A percentile compares a stretch with the other conserved stretches of the same genome.
These are phyloP conservation scores for Melanotaenia nigrans DNA, from an alignment of 2,797 vertebrate genomes.

Conservation along the genomic window DNA sequence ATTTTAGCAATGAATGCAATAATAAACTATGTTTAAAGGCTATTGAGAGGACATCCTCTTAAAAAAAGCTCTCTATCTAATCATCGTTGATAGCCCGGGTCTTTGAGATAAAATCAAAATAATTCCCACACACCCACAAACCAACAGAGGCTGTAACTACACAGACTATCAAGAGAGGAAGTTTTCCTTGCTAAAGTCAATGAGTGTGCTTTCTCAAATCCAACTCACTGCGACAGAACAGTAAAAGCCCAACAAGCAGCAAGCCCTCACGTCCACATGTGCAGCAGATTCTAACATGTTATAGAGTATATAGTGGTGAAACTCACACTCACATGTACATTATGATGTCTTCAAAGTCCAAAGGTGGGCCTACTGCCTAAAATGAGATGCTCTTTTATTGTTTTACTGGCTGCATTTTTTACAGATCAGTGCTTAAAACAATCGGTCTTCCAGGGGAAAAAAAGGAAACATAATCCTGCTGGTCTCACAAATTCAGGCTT, in stretches of 20 bases:
- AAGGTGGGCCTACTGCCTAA: background rate
- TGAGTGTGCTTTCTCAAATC: conserved; percentile 54
- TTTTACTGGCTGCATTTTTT: background rate
- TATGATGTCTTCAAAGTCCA: background rate
- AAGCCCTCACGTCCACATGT: background rate
- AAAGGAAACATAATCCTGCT: conserved; percentile 16
- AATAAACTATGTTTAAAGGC: background rate
- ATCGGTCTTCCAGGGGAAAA: conserved; percentile 1
- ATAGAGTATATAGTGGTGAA: background rate
- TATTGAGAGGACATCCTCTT: background rate
- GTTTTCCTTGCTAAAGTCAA: conserved; percentile 56
- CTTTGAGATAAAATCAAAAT: conserved; percentile 7
- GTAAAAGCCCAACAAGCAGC: conserved; percentile 14
- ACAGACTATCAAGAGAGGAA: conserved; percentile 53
- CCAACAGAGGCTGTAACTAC: conserved; percentile 22
- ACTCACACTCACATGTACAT: background rate
- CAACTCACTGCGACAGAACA: conserved; percentile 22
- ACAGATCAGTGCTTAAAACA: conserved; percentile 22
- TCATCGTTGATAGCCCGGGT: background rate
- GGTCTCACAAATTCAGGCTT: conserved; percentile 16
- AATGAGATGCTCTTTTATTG: background rate
- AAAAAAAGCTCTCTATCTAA: background rate
- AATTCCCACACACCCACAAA: conserved; percentile 8
- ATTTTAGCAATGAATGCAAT: background rate
- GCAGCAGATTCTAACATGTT: background rate